Conservation (phyloP, 2,113 vertebrate genomes). For the Agapornis roseicollis region DNA sequence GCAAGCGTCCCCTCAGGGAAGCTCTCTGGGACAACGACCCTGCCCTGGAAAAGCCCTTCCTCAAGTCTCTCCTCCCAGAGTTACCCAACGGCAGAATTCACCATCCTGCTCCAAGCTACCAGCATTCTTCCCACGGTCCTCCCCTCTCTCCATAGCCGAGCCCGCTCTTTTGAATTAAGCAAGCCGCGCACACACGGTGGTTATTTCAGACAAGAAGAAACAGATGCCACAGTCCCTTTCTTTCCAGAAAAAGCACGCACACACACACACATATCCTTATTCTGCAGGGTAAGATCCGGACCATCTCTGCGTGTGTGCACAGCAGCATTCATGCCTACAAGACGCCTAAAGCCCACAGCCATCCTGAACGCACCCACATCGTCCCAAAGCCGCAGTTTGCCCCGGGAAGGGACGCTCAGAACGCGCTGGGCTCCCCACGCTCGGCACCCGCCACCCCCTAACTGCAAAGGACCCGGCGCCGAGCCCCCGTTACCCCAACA, state of each 20-base stretch:
- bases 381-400: neutral
- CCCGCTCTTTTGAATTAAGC: neutral
- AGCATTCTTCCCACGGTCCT: neutral
- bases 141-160: neutral
- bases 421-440: neutral
- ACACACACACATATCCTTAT: neutral
- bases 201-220: conserved; percentile 3
- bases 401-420: neutral
- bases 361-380: neutral
- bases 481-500: neutral
- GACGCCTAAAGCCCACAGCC: neutral
- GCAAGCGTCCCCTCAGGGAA: neutral
- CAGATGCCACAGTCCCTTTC: conserved; percentile 7
- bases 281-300: neutral
- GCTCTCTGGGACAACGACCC: neutral
- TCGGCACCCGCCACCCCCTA: neutral
- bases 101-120: conserved; percentile 10
- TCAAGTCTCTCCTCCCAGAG: neutral
- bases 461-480: neutral
- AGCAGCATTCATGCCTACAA: rapidly evolving
- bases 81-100: neutral
- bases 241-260: neutral
- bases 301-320: neutral
- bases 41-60: neutral
- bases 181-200: neutral